Base-by-base conservation (phyloP, 1,140 invertebrate genomes). In the Adelges cooleyi region DNA sequence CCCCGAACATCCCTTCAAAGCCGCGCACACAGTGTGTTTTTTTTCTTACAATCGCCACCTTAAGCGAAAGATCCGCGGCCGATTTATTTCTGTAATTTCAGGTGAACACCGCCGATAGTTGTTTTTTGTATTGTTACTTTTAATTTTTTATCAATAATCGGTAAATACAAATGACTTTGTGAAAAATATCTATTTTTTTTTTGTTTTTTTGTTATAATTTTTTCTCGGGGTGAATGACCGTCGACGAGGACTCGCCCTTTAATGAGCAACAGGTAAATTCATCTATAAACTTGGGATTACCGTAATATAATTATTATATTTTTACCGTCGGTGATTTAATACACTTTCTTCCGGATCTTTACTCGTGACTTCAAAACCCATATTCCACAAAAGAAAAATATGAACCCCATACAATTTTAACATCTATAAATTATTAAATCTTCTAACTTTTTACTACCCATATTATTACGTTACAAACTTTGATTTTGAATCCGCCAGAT, bases 241-340 rank as follows among this genome's bases (percentile, higher is more conserved):
- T 62, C 56, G 56, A 62, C 56, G 56, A 62, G 42, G 56, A 62
- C 42, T 62, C 56, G 56, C 42, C 56, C 56, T 62, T 62, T 62
- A 62, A 62, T 48, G 56, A 62, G 42, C 56, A 62, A 62, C 56
- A 62, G 56, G 56, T 62, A 62, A 62, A 48, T 48, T 62, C 56
- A 62, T 62, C 40, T 46, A 33, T 4, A 62, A 48, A 62, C 18
- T 44, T 62, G 44, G 42, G 56, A 33, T 17, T 62, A 33, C 25
- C 42, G 13, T 62, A 20, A 8, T 44, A 15, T 17, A 44, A 11
- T n/a, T n/a, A 17, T 4, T 11, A 44, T 11, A 44, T 11, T n/a
- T 46, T 46, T 62, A 25, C 42, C 56, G 56, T 33, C 56, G 56
- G 56, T 62, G 40, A 59, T 44, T 59, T 59, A 59, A 59, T 27